Base-by-base conservation (phyloP, 1,140 invertebrate species). In the Dermatophagoides farinae region DNA sequence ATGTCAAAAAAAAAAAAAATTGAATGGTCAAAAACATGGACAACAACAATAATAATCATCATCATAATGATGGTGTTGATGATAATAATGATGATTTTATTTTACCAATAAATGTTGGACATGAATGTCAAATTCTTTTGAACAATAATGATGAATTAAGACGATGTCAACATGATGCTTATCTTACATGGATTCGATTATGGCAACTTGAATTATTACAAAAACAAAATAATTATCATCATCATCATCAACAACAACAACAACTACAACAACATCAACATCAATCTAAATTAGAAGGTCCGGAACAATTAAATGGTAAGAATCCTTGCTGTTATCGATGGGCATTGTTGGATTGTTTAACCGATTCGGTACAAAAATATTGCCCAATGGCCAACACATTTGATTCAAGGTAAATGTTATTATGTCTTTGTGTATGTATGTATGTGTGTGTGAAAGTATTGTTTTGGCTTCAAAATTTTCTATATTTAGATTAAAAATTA, bases 311-410 rank as follows among this genome's bases (percentile, higher is more conserved):
- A 47, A 47, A 18, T 47, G 46, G 46, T 18, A 47, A 47, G 9
- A 1, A 47, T 23, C n/a, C 18, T 23, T 55, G 53, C 23, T 55
- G 53, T 23, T 55, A 55, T 31, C 53, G 53, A 20, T 55, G 53
- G 53, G 12, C 53, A 39, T 23, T 55, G n/a, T 25, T 55, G 6
- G 53, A 55, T 23, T 55, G 53, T 55, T 20, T 55, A 25, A 23
- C 53, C 11, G 53, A 55, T n/a, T 18, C 14, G 10, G 53, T 55
- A n/a, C 53, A 55, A 44, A 23, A 55, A n/a, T 55, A 39, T 25
- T 55, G 53, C 23, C 38, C 53, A 14, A 25, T 11, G n/a, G 53
- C 53, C 10, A 14, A 12, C 5, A 44, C 53, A 4, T 55, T 55
- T 55, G 53, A 55, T 23, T 14, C 25, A 14, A 55, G 53, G 53